These are phyloP conservation scores for Crematogaster levior DNA, from an alignment of 2,888 invertebrate species.

Conservation along the genomic window DNA sequence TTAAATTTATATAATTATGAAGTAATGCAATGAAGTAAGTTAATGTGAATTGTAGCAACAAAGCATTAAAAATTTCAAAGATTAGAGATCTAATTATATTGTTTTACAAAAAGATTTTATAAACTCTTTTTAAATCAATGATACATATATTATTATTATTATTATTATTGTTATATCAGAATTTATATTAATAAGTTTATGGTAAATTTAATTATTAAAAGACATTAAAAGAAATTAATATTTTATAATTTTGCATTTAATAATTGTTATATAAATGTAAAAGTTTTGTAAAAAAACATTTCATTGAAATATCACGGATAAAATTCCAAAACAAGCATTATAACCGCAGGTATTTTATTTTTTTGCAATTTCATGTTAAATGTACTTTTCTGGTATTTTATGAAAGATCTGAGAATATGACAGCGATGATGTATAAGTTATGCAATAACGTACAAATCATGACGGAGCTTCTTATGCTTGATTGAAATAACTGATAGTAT, in stretches of 20 bases:
- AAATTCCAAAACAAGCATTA: background rate
- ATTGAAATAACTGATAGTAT: background rate
- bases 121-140: background rate
- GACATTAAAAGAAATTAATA: constrained; percentile 12
- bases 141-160: background rate
- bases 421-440: background rate
- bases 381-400: constrained; percentile 8
- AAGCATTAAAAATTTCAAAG: background rate
- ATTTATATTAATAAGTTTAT: constrained; percentile 17
- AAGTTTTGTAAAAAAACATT: constrained; percentile 19
- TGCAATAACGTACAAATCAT: background rate
- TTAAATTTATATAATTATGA: background rate
- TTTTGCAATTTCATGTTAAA: constrained; percentile 10
- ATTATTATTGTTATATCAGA: background rate
- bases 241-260: constrained; percentile 19
- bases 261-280: constrained; percentile 8
- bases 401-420: constrained; percentile 10
- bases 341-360: constrained; percentile 1
- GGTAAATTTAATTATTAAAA: constrained; percentile 12
- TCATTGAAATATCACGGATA: background rate
- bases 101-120: constrained; percentile 4
- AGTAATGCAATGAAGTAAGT: too few relatives aligned
- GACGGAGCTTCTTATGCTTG: background rate
- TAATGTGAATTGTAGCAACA: background rate
- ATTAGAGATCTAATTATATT: background rate